phyloP scores from a whole-genome alignment of 2,888 invertebrate species.

The Mimachlamys varia region DNA sequence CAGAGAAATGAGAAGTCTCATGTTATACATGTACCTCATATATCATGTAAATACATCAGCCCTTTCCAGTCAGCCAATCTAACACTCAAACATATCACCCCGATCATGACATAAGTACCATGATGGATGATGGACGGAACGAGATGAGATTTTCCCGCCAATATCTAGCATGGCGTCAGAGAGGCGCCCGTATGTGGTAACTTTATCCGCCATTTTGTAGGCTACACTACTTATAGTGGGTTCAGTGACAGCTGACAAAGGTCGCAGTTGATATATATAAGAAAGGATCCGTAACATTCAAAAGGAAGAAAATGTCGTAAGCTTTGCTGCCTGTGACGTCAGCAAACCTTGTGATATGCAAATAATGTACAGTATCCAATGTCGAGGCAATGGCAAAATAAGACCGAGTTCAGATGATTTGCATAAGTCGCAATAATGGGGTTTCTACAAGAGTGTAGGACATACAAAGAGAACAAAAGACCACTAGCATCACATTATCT shows the following conservation, averaged over 20 bases:
- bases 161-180: not conserved
- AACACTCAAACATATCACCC: not conserved
- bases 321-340: not conserved
- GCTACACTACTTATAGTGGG: not conserved
- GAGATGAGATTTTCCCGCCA: conserved; percentile 11
- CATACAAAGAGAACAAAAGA: too few species aligned
- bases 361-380: not conserved
- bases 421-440: too few species aligned
- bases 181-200: conserved; percentile 6
- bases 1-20: not conserved
- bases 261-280: not conserved
- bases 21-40: not conserved
- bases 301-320: not conserved
- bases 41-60: conserved; percentile 10
- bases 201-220: not conserved
- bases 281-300: not conserved
- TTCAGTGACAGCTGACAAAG: not conserved
- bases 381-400: not conserved
- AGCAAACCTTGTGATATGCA: not conserved
- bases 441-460: too few species aligned
- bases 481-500: too few species aligned
- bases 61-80: not conserved
- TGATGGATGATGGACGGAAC: not conserved
- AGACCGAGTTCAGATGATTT: not conserved
- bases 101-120: not conserved